Percentiles rank a stretch among this genome's conserved stretches.
Evolutionary conservation across 2,888 invertebrate genomes (phyloP).

Genomic region (Charanyca ferruginea): DNA sequence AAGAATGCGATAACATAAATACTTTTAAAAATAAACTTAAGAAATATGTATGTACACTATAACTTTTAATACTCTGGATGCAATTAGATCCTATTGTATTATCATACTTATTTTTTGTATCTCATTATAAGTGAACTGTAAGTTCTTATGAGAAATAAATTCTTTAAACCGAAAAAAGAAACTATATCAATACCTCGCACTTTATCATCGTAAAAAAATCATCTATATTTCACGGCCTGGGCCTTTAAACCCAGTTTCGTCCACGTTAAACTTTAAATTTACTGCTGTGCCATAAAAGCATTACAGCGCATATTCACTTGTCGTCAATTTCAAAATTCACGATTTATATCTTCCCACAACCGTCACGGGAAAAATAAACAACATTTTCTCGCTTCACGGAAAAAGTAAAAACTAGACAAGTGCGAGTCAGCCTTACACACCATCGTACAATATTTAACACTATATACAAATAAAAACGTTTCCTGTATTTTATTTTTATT

Average conservation of each 20-base stretch:
- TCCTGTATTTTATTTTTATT: too few species aligned
- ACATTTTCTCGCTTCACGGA: not conserved
- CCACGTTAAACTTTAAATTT: slow-evolving; percentile 35
- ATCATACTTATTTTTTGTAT: too few species aligned
- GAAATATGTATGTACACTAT: too few species aligned
- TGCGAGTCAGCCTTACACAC: too few species aligned
- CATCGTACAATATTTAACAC: too few species aligned
- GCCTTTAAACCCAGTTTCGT: slow-evolving; percentile 21
- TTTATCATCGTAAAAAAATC: slow-evolving; percentile 24
- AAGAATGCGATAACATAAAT: too few species aligned
- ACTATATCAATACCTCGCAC: slow-evolving; percentile 8
- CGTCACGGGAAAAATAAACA: not conserved
- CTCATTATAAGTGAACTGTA: too few species aligned
- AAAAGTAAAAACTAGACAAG: not conserved
- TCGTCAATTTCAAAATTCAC: slow-evolving; percentile 39
- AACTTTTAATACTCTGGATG: too few species aligned
- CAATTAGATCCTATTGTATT: too few species aligned
- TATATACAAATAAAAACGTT: too few species aligned
- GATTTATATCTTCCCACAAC: slow-evolving; percentile 1
- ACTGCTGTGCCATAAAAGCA: slow-evolving; percentile 23
- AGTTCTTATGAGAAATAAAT: too few species aligned
- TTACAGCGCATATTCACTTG: slow-evolving; percentile 35
- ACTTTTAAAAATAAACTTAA: too few species aligned
- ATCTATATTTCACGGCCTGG: slow-evolving; percentile 13
- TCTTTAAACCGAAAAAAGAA: slow-evolving; percentile 8